Conservation (phyloP, 1,140 invertebrate genomes). For the Calliphora vicina region DNA sequence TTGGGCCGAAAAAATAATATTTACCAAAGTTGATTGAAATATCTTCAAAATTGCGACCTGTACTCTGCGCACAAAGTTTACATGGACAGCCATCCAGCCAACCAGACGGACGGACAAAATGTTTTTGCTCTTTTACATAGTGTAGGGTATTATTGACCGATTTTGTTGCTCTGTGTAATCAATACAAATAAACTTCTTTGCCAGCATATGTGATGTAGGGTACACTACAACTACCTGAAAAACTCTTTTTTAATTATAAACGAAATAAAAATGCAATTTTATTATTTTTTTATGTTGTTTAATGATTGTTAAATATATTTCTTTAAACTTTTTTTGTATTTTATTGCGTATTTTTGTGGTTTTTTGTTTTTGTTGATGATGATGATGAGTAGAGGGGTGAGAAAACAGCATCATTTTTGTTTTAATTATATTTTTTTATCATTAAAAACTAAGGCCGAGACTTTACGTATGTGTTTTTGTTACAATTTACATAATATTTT, state of each 20-base stretch:
- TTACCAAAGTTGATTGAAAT: too few relatives aligned
- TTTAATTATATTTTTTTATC: not conserved
- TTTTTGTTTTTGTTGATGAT: slow-evolving; percentile 12
- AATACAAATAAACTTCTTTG: too few relatives aligned
- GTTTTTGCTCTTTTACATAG: too few relatives aligned
- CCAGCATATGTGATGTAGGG: too few relatives aligned
- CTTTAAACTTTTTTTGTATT: not conserved
- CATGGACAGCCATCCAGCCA: too few relatives aligned
- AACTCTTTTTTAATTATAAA: not conserved
- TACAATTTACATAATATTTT: not conserved
- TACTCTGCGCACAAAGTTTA: too few relatives aligned
- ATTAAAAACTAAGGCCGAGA: slow-evolving; percentile 24
- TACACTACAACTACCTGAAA: not conserved
- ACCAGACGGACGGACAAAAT: too few relatives aligned
- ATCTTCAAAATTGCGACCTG: too few relatives aligned
- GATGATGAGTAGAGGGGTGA: slow-evolving; percentile 21
- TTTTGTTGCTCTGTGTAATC: too few relatives aligned
- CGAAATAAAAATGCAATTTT: slow-evolving; percentile 40
- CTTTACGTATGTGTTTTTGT: not conserved
- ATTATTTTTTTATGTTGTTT: slow-evolving; percentile 8
- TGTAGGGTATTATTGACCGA: too few relatives aligned
- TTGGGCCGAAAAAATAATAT: too few relatives aligned
- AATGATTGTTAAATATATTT: slow-evolving; percentile 30
- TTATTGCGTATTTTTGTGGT: slow-evolving; percentile 10
- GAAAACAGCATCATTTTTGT: not conserved